A percentile compares a stretch with the other conserved stretches of the same genome.
phyloP scores from a whole-genome alignment of 1,140 invertebrate genomes.

The Pseudomyrmex sp. region DNA sequence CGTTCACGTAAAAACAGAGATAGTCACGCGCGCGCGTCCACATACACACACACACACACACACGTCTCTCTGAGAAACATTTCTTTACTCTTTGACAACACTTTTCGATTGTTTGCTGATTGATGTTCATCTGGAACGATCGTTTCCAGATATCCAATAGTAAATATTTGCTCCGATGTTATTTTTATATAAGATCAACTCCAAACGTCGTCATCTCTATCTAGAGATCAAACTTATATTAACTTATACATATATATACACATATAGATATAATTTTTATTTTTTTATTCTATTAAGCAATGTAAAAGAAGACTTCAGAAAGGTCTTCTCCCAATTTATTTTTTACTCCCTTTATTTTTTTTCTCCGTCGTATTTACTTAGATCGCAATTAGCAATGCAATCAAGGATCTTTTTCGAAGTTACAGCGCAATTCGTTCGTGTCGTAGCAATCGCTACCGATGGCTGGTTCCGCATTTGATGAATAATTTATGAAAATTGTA shows the following conservation, averaged over 20 bases:
- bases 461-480: slow-evolving; percentile 6
- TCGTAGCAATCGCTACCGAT: slow-evolving; percentile 6
- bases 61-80: too few relatives aligned
- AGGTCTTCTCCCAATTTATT: neutral
- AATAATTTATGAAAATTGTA: slow-evolving; percentile 46
- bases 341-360: too few relatives aligned
- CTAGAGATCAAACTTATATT: too few relatives aligned
- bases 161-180: neutral
- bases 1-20: neutral
- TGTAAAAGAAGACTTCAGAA: too few relatives aligned
- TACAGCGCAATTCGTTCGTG: neutral
- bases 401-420: neutral
- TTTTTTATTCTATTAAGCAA: too few relatives aligned
- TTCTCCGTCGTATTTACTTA: too few relatives aligned
- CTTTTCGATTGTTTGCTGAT: neutral
- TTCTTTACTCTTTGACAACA: too few relatives aligned
- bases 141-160: neutral
- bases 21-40: neutral
- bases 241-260: too few relatives aligned
- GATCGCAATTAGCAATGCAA: neutral
- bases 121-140: neutral
- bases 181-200: too few relatives aligned
- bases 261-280: too few relatives aligned
- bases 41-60: too few relatives aligned
- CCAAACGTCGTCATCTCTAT: too few relatives aligned